Evolutionary conservation across 2,888 invertebrate species (phyloP).

Genomic region (Andrena trimmerana): DNA sequence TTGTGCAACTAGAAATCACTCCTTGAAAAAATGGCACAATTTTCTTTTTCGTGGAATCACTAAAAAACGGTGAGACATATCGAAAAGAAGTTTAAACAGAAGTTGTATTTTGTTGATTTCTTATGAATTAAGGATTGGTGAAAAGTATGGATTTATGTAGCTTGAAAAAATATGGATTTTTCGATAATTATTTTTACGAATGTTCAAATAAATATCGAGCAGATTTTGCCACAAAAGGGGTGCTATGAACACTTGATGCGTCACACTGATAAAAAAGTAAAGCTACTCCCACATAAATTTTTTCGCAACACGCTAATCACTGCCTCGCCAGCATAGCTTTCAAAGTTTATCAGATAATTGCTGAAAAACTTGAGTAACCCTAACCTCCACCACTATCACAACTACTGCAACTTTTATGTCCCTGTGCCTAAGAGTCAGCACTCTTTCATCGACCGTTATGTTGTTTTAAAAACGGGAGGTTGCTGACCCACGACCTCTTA

Average conservation of each 20-base stretch:
- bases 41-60: too few species aligned
- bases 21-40: too few species aligned
- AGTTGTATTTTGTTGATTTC: too few species aligned
- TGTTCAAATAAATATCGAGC: neutral
- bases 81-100: too few species aligned
- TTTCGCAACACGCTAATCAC: neutral
- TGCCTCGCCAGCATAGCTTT: neutral
- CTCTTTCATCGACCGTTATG: neutral
- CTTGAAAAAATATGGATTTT: too few species aligned
- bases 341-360: neutral
- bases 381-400: neutral
- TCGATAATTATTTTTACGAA: too few species aligned
- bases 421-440: neutral
- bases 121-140: too few species aligned
- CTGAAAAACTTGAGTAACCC: neutral
- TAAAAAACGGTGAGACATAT: too few species aligned
- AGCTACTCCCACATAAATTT: neutral
- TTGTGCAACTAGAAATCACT: too few species aligned
- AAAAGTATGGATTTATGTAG: too few species aligned
- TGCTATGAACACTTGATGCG: neutral
- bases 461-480: conserved; percentile 16
- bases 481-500: conserved; percentile 40
- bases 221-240: neutral
- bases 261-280: neutral
- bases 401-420: neutral